phyloP scores from a whole-genome alignment of 2,113 vertebrate genomes.

The Prionailurus viverrinus region DNA sequence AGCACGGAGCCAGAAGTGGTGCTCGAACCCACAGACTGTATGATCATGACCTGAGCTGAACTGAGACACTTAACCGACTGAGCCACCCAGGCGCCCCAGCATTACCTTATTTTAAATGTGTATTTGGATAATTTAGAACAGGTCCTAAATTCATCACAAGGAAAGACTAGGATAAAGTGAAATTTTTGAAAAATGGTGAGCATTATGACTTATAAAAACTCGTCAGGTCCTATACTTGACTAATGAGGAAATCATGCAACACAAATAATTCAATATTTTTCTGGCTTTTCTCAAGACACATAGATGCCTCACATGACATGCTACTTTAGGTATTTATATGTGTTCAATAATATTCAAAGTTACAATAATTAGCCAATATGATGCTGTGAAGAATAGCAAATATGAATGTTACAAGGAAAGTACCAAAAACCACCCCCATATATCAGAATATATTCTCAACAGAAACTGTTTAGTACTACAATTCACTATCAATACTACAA shows the following conservation, averaged over 20 bases:
- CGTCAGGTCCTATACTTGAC: not conserved
- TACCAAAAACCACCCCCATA: not conserved
- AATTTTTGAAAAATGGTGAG: not conserved
- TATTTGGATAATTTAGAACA: conserved; percentile 56
- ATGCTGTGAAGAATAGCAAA: not conserved
- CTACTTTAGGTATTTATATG: not conserved
- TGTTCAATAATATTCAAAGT: not conserved
- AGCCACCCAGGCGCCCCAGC: not conserved
- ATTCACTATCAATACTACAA: not conserved
- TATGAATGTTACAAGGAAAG: not conserved
- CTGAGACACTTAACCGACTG: no score
- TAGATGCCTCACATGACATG: not conserved
- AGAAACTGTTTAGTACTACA: not conserved
- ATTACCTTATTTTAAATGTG: conserved; percentile 51
- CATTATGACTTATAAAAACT: conserved; percentile 35
- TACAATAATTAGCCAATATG: not conserved
- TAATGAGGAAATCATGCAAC: not conserved
- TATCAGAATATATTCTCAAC: not conserved
- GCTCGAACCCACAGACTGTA: no score
- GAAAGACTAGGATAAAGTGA: conserved; percentile 47
- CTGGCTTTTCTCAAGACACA: not conserved
- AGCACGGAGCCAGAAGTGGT: no score
- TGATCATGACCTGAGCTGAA: no score
- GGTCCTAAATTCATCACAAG: conserved; percentile 48
- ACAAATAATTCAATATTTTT: not conserved